These are phyloP conservation scores for Lasius fuliginosus DNA, from an alignment of 2,888 invertebrate species.

Conservation along the genomic window DNA sequence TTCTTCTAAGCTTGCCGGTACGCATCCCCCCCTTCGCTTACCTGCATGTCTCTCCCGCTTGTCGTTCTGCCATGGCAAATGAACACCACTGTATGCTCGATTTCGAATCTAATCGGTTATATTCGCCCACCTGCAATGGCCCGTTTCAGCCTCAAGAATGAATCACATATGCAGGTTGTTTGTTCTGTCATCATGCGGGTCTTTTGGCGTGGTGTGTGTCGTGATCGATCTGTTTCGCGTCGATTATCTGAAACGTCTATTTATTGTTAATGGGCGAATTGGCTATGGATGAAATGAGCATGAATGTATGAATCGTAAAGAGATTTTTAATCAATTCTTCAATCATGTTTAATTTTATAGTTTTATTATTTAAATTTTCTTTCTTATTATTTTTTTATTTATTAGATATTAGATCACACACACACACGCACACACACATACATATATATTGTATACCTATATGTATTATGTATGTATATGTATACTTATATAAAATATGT, in stretches of 20 bases:
- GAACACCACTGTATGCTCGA: slow-evolving; percentile 70
- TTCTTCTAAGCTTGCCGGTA: slow-evolving; percentile 75
- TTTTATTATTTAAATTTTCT: neutral
- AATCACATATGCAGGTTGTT: slow-evolving; percentile 35
- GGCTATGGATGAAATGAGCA: neutral
- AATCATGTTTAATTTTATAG: neutral
- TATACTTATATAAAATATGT: too few relatives aligned
- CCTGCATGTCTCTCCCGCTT: slow-evolving; percentile 41
- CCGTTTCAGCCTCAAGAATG: slow-evolving; percentile 37
- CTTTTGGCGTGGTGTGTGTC: neutral
- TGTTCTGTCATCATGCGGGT: slow-evolving; percentile 36
- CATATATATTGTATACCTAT: too few relatives aligned
- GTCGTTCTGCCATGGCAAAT: slow-evolving; percentile 65
- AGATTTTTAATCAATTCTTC: neutral
- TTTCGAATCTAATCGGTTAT: slow-evolving; percentile 72
- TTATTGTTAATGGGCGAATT: neutral
- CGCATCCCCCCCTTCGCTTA: slow-evolving; percentile 63
- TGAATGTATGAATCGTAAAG: neutral
- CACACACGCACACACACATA: too few relatives aligned
- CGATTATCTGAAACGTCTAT: slow-evolving; percentile 9
- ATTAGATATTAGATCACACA: neutral
- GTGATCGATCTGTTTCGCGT: slow-evolving; percentile 29
- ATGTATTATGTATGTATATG: too few relatives aligned
- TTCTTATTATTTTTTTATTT: neutral
- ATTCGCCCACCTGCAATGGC: slow-evolving; percentile 55